These are phyloP conservation scores for Drosophila serrata DNA, from an alignment of 1,140 invertebrate genomes.

Conservation along the genomic window DNA sequence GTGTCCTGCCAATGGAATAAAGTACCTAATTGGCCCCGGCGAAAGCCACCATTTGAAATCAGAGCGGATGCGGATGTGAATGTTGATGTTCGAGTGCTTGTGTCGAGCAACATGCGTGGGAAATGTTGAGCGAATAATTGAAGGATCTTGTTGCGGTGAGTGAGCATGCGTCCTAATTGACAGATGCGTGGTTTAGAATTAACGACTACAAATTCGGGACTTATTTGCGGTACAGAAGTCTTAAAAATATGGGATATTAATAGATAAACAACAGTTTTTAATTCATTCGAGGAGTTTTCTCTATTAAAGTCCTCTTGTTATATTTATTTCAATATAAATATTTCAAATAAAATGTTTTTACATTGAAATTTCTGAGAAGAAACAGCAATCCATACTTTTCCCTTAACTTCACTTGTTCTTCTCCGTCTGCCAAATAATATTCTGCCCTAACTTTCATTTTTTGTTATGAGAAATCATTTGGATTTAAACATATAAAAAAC, in stretches of 20 bases:
- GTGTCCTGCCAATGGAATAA: slow-evolving; percentile 19
- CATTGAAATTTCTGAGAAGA: neutral
- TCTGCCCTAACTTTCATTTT: neutral
- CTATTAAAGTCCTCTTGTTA: neutral
- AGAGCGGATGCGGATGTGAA: slow-evolving; percentile 11
- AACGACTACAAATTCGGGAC: neutral
- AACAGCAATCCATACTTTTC: neutral
- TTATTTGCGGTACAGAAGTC: neutral
- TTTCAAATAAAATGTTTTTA: neutral
- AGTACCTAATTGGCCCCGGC: slow-evolving; percentile 27
- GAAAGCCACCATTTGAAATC: slow-evolving; percentile 8
- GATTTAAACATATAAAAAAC: slow-evolving; percentile 1
- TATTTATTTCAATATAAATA: neutral
- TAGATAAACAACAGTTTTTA: too few species aligned
- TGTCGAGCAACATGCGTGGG: slow-evolving; percentile 23
- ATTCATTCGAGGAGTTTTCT: too few species aligned
- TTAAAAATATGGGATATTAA: neutral
- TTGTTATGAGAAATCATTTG: neutral
- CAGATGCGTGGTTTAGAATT: neutral
- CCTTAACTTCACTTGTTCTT: neutral
- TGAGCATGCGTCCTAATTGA: slow-evolving; percentile 11
- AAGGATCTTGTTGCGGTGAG: slow-evolving; percentile 21
- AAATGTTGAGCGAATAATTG: slow-evolving; percentile 32
- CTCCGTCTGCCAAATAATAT: neutral
- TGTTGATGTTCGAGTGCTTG: slow-evolving; percentile 17